These are phyloP conservation scores for Linepithema humile DNA, from an alignment of 1,140 invertebrate genomes.

Conservation along the genomic window DNA sequence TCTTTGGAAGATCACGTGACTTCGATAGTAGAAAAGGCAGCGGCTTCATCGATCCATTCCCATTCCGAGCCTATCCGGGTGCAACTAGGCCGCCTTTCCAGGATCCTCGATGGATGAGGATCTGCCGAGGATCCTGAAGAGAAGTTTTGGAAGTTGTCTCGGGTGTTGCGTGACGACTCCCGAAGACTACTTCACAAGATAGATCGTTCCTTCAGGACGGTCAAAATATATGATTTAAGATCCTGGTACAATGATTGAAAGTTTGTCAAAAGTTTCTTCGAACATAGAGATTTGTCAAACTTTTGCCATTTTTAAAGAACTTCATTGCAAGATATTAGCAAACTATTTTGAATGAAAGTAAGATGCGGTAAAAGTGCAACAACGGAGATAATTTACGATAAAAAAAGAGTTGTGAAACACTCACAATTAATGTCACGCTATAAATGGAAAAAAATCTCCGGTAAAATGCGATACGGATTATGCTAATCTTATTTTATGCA, in stretches of 20 bases:
- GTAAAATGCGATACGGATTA: not conserved
- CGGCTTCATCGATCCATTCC: constrained; percentile 45
- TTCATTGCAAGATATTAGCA: not conserved
- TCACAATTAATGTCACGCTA: constrained; percentile 19
- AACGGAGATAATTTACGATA: not conserved
- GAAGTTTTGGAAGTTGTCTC: constrained; percentile 14
- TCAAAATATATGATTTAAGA: not conserved
- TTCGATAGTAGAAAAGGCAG: constrained; percentile 37
- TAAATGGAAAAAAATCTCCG: not conserved
- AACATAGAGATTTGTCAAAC: not conserved
- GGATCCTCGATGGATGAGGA: constrained; percentile 32
- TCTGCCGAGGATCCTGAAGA: constrained; percentile 19
- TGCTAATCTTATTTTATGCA: constrained; percentile 20
- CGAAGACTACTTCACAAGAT: not conserved
- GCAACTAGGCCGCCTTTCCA: constrained; percentile 50
- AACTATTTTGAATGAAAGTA: not conserved
- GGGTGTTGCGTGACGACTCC: not conserved
- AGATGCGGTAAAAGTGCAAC: not conserved
- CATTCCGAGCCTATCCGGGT: constrained; percentile 37
- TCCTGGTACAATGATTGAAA: not conserved
- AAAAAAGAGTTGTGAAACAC: not conserved
- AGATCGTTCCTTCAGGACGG: not conserved
- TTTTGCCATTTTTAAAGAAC: not conserved
- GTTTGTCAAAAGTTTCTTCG: not conserved
- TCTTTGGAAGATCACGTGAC: constrained; percentile 49